A percentile compares a stretch with the other conserved stretches of the same genome.
phyloP scores from a whole-genome alignment of 2,113 vertebrate species.

The Salvelinus namaycush region DNA sequence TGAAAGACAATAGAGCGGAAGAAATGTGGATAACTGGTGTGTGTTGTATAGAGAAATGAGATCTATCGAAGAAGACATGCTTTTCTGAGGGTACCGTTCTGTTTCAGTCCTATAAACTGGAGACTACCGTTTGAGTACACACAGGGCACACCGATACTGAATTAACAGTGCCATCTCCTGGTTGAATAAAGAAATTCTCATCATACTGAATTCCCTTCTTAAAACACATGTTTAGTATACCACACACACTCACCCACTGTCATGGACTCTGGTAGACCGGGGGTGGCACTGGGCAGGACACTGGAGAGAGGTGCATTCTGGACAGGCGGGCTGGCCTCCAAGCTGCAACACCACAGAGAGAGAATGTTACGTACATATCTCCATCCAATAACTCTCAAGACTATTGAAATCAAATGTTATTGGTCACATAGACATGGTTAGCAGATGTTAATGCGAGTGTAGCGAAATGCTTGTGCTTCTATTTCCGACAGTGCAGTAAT shows the following conservation, averaged over 20 bases:
- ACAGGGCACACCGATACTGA: conserved; percentile 14
- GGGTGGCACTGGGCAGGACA: conserved; percentile 70
- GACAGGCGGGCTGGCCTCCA: conserved; percentile 77
- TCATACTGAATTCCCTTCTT: neutral
- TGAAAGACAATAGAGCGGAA: too few relatives aligned
- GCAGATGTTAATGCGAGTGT: too few relatives aligned
- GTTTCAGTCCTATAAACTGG: neutral
- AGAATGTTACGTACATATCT: neutral
- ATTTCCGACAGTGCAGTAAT: too few relatives aligned
- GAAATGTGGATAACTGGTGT: too few relatives aligned
- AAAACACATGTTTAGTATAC: neutral
- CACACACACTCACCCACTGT: conserved; percentile 78
- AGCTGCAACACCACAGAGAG: conserved; percentile 69
- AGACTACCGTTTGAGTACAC: neutral
- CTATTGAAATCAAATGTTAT: too few relatives aligned
- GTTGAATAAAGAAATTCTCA: conserved; percentile 34
- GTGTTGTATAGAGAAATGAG: neutral
- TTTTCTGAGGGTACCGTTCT: conserved; percentile 3
- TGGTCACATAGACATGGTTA: too few relatives aligned
- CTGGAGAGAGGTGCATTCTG: conserved; percentile 67
- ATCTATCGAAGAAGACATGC: neutral
- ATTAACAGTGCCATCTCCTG: conserved; percentile 67
- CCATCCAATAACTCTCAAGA: neutral
- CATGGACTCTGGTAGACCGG: conserved; percentile 88
- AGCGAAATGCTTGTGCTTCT: too few relatives aligned